Base-by-base conservation (phyloP, 2,888 invertebrate species). In the Xanthostigma xanthostigma region DNA sequence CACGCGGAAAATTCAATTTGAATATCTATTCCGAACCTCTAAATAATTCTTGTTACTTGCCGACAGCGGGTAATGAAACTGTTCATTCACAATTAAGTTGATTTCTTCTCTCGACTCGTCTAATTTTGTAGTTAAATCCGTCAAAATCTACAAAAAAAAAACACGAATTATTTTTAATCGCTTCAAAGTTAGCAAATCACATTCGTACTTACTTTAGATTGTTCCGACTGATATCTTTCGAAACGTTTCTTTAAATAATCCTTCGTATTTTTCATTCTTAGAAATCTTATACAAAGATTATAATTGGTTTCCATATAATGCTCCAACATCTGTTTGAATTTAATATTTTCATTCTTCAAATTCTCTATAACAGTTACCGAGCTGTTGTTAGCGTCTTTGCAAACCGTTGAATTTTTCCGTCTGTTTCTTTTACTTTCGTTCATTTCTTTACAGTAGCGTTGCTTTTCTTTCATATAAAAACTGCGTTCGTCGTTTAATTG, bases 401-500 rank as follows among this genome's bases (percentile, higher is more conserved):
- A 41, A 41, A 51, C 54, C 51, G 47, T 57, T 46, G 60, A 61
- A 50, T 59, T 50, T 13, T 58, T 60, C 48, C 55, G 55, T 50
- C 60, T 64, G 37, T 64, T 53, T 54, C 62, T 62, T 49, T 65
- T 64, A 48, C 57, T 63, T 49, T 61, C 64, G 54, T 65, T 69
- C 64, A 67, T 67, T 60, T 75, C 73, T 44, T 70, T 64, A 50
- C 71, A 65, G 50, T 73, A 72, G 50, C 66, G 63, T 53, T 74
- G 70, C 55, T 75, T 76, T 58, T 75, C 74, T 56, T 71, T 69
- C 52, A 66, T 70, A 58, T 74, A 72, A 56, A 70, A 72, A 50
- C 66, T 66, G 58, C 74, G 66, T 62, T 76, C 75, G 53, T 75
- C 72, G 51, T 71, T 66, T 52, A 76, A 59, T 60, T 76, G 74